Base-by-base conservation (phyloP, 2,888 invertebrate genomes). In the Boloria euphrosyne region DNA sequence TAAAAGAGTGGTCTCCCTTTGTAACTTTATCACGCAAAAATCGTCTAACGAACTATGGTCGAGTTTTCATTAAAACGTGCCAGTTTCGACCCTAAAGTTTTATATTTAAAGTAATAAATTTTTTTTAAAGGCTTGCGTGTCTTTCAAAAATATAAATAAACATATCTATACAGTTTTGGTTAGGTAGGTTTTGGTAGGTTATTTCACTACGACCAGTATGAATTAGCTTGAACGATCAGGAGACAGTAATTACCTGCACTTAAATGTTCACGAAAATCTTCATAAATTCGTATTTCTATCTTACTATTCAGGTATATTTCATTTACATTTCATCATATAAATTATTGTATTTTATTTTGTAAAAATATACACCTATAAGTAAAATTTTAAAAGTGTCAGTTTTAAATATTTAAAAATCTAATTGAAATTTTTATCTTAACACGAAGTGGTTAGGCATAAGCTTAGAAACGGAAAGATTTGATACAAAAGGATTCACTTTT, bases 21-120 rank as follows among this genome's bases (percentile, higher is more conserved):
- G 66, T 69, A 52, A 49, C 57, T 66, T 57, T 64, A 69, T 64
- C 46, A 58, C 51, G 64, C 51, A 51, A 58, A 59, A 58, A 58
- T 51, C 51, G 49, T 57, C 64, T 64, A 64, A 64, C 64, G 58
- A 52, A 64, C 58, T 58, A 58, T 58, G 43, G 46, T 52, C 52
- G 46, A 58, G 57, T 64, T 64, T 64, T 58, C 51, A 64, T 58
- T 52, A 58, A 58, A 58, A 58, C 51, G 44, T 31, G 43, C 51
- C 22, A 13, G 51, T 51, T 62, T 46, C 18, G 38, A n/a, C 22
- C 51, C 31, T 58, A 47, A 16, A 27, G 16, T 59, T 58, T 62
- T 31, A 17, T 44, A 27, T 14, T n/a, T 52, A 52, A 47, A 22
- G 18, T 43, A 49, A 59, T 14, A 17, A 17, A 31, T 6, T 6